Percentiles rank a stretch among this genome's conserved stretches.
Conservation (phyloP, 2,888 invertebrate species). For the Scaptomyza tumidula region DNA sequence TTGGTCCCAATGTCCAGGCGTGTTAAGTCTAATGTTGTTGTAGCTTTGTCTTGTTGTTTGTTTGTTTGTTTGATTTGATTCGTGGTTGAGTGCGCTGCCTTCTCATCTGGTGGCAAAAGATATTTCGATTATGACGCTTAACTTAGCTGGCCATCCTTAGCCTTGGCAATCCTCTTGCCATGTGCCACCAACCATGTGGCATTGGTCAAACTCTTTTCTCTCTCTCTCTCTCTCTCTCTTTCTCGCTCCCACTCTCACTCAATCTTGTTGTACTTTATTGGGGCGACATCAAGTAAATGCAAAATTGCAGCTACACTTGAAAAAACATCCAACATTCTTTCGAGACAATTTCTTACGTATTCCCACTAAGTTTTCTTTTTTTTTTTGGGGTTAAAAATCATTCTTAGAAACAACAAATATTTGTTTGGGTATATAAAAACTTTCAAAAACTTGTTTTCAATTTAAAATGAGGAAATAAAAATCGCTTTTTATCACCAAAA, state of each 20-base stretch:
- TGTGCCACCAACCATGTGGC: constrained; percentile 7
- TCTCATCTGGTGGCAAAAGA: constrained; percentile 51
- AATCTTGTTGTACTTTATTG: constrained; percentile 34
- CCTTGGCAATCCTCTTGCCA: constrained; percentile 1
- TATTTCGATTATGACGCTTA: constrained; percentile 74
- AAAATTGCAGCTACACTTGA: constrained; percentile 19
- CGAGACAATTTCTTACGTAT: no score
- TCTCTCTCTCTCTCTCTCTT: constrained; percentile 4
- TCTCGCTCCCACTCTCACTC: no score
- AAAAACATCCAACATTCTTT: no score
- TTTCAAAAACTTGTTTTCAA: no score
- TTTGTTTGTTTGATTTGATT: constrained; percentile 37
- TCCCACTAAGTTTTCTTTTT: no score
- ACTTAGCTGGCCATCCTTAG: constrained; percentile 15
- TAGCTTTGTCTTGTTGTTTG: constrained; percentile 27
- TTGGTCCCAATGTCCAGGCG: constrained; percentile 14
- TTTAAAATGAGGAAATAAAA: no score
- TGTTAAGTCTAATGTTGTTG: constrained; percentile 30
- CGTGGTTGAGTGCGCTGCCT: constrained; percentile 22
- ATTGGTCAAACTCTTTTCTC: constrained; percentile 1
- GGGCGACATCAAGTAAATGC: constrained; percentile 64
- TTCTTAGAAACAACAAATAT: no score
- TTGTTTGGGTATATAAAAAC: no score
- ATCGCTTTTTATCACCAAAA: no score
- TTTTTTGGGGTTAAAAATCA: no score